These are phyloP conservation scores for Paradisaea rubra DNA, from an alignment of 2,113 vertebrate genomes.

Conservation along the genomic window DNA sequence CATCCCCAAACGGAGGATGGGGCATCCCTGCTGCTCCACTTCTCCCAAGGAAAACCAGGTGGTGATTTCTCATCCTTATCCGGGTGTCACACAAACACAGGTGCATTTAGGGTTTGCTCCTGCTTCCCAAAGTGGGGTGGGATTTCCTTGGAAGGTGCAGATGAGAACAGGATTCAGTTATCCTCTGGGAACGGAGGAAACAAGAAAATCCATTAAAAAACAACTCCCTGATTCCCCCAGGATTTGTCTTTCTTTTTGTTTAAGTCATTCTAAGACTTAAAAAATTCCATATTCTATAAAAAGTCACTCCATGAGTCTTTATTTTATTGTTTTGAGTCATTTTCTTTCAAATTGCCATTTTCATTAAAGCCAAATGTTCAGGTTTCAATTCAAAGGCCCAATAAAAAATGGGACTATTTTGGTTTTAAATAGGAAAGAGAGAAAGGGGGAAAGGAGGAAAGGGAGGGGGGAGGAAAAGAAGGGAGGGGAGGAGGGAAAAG, in stretches of 20 bases:
- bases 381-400: background rate
- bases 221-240: background rate
- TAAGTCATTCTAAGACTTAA: background rate
- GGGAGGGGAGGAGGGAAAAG: background rate
- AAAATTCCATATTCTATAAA: background rate
- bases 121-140: background rate
- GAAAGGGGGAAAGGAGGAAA: background rate
- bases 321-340: background rate
- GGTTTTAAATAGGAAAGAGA: background rate
- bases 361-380: background rate
- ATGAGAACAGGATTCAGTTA: background rate
- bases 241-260: background rate
- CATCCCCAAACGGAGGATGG: background rate
- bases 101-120: background rate
- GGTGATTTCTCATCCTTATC: conserved; percentile 44
- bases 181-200: background rate
- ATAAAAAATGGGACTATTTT: background rate
- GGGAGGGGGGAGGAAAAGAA: background rate
- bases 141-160: conserved; percentile 20
- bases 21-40: background rate
- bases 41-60: background rate
- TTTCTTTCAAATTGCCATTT: background rate
- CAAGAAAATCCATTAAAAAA: background rate
- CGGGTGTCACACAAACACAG: background rate
- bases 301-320: background rate